A percentile compares a stretch with the other conserved stretches of the same genome.
phyloP scores from a whole-genome alignment of 1,140 invertebrate species.

The Adelges cooleyi region DNA sequence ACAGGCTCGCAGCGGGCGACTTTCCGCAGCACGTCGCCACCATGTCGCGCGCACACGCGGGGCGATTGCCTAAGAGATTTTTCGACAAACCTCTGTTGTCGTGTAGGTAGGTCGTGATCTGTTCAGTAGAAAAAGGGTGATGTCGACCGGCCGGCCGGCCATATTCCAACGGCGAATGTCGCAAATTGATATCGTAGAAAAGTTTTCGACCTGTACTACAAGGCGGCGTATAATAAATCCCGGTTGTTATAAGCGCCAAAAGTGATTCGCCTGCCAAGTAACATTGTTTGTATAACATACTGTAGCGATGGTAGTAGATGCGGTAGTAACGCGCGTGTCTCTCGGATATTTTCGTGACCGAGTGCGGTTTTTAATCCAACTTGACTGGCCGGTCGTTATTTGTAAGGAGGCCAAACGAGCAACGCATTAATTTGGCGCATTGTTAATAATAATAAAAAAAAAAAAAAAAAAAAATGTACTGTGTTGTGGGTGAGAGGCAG shows the following conservation, averaged over 20 bases:
- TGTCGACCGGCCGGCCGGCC: background rate
- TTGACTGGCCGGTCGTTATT: background rate
- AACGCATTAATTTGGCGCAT: slow-evolving; percentile 26
- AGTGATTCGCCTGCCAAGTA: too few species aligned
- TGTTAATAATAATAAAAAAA: slow-evolving; percentile 20
- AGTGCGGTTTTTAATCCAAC: slow-evolving; percentile 16
- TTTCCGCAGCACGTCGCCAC: slow-evolving; percentile 17
- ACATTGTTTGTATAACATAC: too few species aligned
- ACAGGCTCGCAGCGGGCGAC: slow-evolving; percentile 21
- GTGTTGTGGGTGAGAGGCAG: slow-evolving; percentile 22
- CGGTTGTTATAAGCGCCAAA: too few species aligned
- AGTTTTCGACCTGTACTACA: background rate
- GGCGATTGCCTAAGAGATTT: background rate
- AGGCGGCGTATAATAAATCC: too few species aligned
- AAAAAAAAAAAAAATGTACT: background rate
- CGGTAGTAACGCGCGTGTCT: background rate
- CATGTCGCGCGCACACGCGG: background rate
- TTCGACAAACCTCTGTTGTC: background rate
- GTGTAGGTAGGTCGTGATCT: background rate
- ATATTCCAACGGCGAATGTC: background rate
- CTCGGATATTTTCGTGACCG: slow-evolving; percentile 14
- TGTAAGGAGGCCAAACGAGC: slow-evolving; percentile 24
- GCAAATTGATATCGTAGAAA: background rate
- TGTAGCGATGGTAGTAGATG: too few species aligned
- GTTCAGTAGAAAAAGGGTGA: too few species aligned